phyloP scores from a whole-genome alignment of 2,888 invertebrate species.

The Kuschelorhynchus macadamiae region DNA sequence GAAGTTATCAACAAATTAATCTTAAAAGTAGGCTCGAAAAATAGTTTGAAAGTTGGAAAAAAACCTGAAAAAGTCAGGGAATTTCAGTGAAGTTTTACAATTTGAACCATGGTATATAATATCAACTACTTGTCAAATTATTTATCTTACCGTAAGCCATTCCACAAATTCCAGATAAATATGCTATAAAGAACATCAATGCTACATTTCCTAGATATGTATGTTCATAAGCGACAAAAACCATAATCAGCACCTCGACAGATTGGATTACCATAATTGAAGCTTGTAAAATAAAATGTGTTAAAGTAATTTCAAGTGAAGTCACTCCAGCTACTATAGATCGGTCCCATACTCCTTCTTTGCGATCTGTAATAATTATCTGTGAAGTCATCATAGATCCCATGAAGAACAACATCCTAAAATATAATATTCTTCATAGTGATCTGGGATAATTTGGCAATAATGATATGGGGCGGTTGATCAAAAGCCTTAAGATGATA shows the following conservation, averaged over 20 bases:
- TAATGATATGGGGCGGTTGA: too few relatives aligned
- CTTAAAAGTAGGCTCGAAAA: too few relatives aligned
- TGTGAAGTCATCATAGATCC: slow-evolving; percentile 87
- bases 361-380: slow-evolving; percentile 81
- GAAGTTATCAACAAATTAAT: too few relatives aligned
- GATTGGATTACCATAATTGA: slow-evolving; percentile 77
- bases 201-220: slow-evolving; percentile 75
- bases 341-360: slow-evolving; percentile 90
- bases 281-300: slow-evolving; percentile 84
- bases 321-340: slow-evolving; percentile 89
- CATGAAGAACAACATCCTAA: slow-evolving; percentile 87
- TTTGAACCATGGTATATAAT: too few relatives aligned
- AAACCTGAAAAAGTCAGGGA: too few relatives aligned
- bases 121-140: too few relatives aligned
- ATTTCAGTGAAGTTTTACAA: too few relatives aligned
- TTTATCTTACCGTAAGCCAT: slow-evolving; percentile 81
- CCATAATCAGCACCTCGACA: slow-evolving; percentile 73
- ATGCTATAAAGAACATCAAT: slow-evolving; percentile 75
- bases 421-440: not conserved
- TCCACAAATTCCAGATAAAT: slow-evolving; percentile 84
- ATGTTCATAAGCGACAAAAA: slow-evolving; percentile 75
- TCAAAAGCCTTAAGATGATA: too few relatives aligned
- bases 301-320: slow-evolving; percentile 83
- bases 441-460: too few relatives aligned
- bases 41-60: too few relatives aligned